Evolutionary conservation across 2,797 vertebrate species (phyloP).

Genomic region (Phalloptychus januarius): DNA sequence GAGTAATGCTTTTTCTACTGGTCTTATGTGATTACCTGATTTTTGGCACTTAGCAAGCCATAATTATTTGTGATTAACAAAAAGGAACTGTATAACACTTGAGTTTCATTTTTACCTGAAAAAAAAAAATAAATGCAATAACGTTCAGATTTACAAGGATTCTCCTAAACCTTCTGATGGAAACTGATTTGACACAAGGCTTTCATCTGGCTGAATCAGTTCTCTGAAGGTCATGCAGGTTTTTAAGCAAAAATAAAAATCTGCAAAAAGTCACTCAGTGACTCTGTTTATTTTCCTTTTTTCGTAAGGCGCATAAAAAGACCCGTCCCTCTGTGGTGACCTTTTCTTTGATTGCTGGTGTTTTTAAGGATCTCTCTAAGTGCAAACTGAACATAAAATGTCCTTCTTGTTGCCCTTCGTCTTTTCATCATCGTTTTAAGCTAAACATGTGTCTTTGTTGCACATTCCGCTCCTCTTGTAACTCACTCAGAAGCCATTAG

Average conservation of each 20-base stretch:
- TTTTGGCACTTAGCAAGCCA: not conserved
- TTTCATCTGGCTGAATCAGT: not conserved
- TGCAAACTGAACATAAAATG: slow-evolving; percentile 3
- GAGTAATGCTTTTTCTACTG: not conserved
- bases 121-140: too few relatives aligned
- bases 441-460: slow-evolving; percentile 16
- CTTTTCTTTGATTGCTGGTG: slow-evolving; percentile 4
- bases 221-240: not conserved
- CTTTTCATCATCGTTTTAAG: slow-evolving; percentile 1
- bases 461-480: slow-evolving; percentile 13
- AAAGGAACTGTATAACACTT: not conserved
- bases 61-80: not conserved
- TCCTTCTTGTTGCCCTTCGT: not conserved
- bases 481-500: slow-evolving; percentile 60
- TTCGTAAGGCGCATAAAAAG: not conserved
- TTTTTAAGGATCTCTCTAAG: not conserved
- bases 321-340: not conserved
- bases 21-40: not conserved
- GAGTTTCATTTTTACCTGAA: not conserved
- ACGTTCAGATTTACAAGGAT: not conserved
- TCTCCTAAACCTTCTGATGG: not conserved
- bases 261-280: not conserved
- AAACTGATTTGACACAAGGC: not conserved
- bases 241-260: not conserved
- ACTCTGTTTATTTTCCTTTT: not conserved